Base-by-base conservation (phyloP, 2,888 invertebrate species). In the Heliconius hortense region DNA sequence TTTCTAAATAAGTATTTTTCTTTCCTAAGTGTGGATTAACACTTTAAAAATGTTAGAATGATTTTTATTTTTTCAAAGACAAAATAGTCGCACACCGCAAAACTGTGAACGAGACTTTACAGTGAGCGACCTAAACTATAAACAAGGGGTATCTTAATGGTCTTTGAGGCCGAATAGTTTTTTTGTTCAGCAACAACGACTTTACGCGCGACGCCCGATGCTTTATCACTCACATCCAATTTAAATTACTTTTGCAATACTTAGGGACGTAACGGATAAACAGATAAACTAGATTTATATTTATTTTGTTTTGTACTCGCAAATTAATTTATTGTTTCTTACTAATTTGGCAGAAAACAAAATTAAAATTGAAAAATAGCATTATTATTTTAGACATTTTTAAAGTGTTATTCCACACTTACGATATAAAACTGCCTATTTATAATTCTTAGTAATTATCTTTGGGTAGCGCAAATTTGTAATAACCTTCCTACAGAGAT, bases 131-230 rank as follows among this genome's bases (percentile, higher is more conserved):
- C 56, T 69, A 68, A 74, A 77, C 76, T 75, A 72, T 77, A 73
- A 77, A 77, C 75, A 77, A 71, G 62, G 71, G 71, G 71, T 75
- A 77, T 75, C 75, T 77, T 77, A 75, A 75, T 77, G 73, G 74
- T 73, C 71, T 75, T 71, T 67, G 69, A 72, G 69, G 63, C 71
- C 62, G 43, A 71, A 71, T 71, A 71, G 71, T 71, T 71, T 71
- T n/a, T 71, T 71, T 71, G 62, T 62, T 71, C 62, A 71, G 26
- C 71, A 56, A 56, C 56, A n/a, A n/a, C 56, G 71, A 71, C 43
- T 62, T 71, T 71, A 62, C 71, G 43, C 43, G 62, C 71, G 24
- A 43, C 62, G 43, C 60, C 43, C 59, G 71, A 43, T 62, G 71
- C 62, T 71, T 62, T 62, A 71, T 71, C 71, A 62, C 71, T 71